Evolutionary conservation across 2,888 invertebrate genomes (phyloP).

Genomic region (Trileptium ribeirensis): DNA sequence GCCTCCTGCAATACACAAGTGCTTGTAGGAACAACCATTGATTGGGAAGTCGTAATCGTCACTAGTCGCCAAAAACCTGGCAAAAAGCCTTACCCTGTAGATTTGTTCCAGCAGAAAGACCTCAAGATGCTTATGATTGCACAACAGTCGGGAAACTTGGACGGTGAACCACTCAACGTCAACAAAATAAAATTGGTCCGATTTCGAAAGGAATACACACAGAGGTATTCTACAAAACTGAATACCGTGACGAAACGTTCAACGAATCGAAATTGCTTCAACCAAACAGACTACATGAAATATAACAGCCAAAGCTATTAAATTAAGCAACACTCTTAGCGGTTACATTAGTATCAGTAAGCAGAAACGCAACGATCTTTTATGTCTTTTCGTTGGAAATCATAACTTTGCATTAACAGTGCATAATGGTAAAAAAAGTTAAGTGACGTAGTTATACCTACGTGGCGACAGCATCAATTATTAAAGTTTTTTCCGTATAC

Average conservation of each 20-base stretch:
- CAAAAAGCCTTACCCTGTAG: background rate
- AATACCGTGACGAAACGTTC: background rate
- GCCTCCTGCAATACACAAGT: background rate
- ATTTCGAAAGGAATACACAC: background rate
- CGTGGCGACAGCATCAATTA: too few relatives aligned
- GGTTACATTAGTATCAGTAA: background rate
- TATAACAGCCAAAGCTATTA: background rate
- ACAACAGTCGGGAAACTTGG: background rate
- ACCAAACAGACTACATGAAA: background rate
- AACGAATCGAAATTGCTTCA: background rate
- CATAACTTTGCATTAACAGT: too few relatives aligned
- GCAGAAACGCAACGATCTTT: background rate
- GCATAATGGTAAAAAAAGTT: too few relatives aligned
- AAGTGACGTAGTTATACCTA: too few relatives aligned
- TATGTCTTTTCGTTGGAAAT: background rate
- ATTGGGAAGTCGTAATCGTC: conserved; percentile 3
- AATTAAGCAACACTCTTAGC: background rate
- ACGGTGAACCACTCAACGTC: background rate
- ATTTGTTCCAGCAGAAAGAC: background rate
- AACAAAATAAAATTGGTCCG: background rate
- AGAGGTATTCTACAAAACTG: background rate
- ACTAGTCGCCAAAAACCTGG: background rate
- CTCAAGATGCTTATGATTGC: background rate
- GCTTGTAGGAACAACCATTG: background rate
- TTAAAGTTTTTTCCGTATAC: too few relatives aligned